Conservation (phyloP, 2,888 invertebrate genomes). For the Nemotelus nigrinus region DNA sequence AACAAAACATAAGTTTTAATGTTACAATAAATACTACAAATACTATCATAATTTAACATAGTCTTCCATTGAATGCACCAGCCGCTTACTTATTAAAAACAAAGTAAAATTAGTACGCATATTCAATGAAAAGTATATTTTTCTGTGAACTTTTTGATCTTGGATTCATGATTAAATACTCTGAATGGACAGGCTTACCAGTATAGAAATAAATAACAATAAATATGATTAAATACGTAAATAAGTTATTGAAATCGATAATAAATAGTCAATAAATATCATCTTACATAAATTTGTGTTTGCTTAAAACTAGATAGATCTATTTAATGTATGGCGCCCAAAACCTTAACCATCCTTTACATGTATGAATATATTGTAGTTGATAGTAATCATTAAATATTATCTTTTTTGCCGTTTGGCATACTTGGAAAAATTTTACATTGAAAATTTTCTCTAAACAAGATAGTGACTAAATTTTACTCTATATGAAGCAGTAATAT, state of each 20-base stretch:
- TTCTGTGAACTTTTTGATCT: too few relatives aligned
- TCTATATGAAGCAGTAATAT: not conserved
- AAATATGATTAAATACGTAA: not conserved
- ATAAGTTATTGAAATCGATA: slow-evolving; percentile 6
- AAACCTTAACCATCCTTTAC: slow-evolving; percentile 32
- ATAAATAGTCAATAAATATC: slow-evolving; percentile 18
- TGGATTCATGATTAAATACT: too few relatives aligned
- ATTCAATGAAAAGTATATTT: too few relatives aligned
- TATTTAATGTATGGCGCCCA: slow-evolving; percentile 27
- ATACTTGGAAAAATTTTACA: slow-evolving; percentile 23
- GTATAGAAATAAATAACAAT: too few relatives aligned
- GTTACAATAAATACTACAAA: too few relatives aligned
- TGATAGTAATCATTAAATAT: not conserved
- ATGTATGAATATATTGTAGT: not conserved
- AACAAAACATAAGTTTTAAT: too few relatives aligned
- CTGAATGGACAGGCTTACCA: too few relatives aligned
- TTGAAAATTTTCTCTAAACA: slow-evolving; percentile 11
- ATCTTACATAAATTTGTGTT: not conserved
- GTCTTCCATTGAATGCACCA: too few relatives aligned
- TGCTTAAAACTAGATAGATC: not conserved
- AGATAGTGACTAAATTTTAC: slow-evolving; percentile 14
- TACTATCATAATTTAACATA: too few relatives aligned
- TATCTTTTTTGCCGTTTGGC: slow-evolving; percentile 12
- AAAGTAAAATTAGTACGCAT: too few relatives aligned
- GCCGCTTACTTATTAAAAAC: too few relatives aligned